These are phyloP conservation scores for Hoplostethus atlanticus DNA, from an alignment of 2,797 vertebrate genomes.

Conservation along the genomic window DNA sequence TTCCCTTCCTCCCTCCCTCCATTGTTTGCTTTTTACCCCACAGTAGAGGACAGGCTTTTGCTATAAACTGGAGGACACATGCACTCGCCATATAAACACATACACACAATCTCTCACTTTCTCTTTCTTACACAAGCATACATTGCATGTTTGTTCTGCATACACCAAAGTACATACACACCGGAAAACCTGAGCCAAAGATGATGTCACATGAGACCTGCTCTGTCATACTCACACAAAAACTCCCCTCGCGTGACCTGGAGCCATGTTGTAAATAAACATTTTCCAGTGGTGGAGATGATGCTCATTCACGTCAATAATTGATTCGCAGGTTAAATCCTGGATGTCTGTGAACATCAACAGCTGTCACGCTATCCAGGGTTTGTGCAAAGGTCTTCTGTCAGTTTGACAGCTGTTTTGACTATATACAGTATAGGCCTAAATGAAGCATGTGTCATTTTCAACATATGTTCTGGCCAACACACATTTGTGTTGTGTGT, in stretches of 20 bases:
- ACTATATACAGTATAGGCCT: not conserved
- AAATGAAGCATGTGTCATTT: too few relatives aligned
- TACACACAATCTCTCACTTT: not conserved
- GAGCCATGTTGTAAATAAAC: conserved; percentile 25
- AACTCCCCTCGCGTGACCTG: conserved; percentile 61
- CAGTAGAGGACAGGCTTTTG: not conserved
- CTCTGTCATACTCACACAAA: not conserved
- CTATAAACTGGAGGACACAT: not conserved
- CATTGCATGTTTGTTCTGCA: not conserved
- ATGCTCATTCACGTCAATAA: conserved; percentile 71
- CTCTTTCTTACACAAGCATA: not conserved
- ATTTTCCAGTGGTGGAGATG: conserved; percentile 48
- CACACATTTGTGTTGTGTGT: too few relatives aligned
- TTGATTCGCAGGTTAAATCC: conserved; percentile 62
- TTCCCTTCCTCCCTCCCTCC: not conserved
- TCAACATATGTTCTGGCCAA: too few relatives aligned
- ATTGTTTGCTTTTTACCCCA: conserved; percentile 3
- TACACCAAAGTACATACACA: not conserved
- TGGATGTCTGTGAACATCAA: conserved; percentile 44
- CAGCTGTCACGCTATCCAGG: conserved; percentile 60
- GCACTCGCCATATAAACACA: not conserved
- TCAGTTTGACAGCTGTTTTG: conserved; percentile 16
- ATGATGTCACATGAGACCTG: conserved; percentile 17
- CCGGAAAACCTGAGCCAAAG: not conserved
- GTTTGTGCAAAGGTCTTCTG: conserved; percentile 4